Evolutionary conservation across 2,888 invertebrate genomes (phyloP).

Genomic region (Eupithecia pulchellata): DNA sequence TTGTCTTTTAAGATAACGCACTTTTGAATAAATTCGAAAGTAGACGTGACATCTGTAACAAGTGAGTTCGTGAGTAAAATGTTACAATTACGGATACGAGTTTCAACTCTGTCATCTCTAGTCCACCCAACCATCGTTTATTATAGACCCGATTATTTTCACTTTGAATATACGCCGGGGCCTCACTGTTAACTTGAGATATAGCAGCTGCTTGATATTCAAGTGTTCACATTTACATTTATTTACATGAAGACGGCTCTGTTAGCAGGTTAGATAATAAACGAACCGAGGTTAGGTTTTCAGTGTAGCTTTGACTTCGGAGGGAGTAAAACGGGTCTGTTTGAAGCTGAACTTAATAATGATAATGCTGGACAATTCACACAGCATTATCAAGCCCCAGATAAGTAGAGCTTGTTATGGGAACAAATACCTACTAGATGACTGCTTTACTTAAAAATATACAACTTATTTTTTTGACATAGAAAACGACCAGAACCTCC

Average conservation of each 20-base stretch:
- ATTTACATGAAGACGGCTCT: conserved; percentile 17
- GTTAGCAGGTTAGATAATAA: conserved; percentile 13
- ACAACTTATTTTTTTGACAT: too few species aligned
- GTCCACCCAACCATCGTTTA: neutral
- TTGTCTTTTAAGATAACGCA: too few species aligned
- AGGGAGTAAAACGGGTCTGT: neutral
- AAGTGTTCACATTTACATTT: conserved; percentile 16
- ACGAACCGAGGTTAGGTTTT: neutral
- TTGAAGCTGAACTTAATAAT: too few species aligned
- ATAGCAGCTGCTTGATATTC: conserved; percentile 18
- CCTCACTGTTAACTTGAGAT: conserved; percentile 28
- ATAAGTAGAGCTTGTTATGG: too few species aligned
- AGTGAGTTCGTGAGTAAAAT: neutral
- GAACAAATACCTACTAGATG: too few species aligned
- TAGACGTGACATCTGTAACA: too few species aligned
- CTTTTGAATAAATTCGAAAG: too few species aligned
- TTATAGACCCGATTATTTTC: conserved; percentile 8
- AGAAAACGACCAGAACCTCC: too few species aligned
- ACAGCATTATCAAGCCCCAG: too few species aligned
- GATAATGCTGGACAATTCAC: too few species aligned
- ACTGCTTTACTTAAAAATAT: too few species aligned
- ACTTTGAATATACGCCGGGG: conserved; percentile 1
- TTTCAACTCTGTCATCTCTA: neutral
- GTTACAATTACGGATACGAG: neutral
- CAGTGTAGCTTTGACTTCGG: neutral